phyloP scores from a whole-genome alignment of 2,797 vertebrate genomes.

The Gymnothorax reevesii region DNA sequence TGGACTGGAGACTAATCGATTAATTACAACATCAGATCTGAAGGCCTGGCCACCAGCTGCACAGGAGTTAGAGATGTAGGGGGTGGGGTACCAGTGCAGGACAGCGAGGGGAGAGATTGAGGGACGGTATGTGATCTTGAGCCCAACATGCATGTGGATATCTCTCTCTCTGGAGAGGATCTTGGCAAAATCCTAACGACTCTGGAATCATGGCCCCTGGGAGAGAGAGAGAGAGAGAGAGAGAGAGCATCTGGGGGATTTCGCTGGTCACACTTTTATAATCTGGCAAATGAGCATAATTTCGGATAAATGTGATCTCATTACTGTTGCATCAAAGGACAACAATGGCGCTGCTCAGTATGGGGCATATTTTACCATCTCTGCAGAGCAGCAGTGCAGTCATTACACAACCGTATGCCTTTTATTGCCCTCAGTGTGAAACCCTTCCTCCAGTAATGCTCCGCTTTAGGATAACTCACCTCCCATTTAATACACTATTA shows the following conservation, averaged over 20 bases:
- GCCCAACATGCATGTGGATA: not conserved
- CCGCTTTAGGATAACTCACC: slow-evolving; percentile 9
- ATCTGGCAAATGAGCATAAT: slow-evolving; percentile 69
- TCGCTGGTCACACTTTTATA: slow-evolving; percentile 58
- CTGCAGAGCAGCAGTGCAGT: slow-evolving; percentile 20
- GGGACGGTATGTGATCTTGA: not conserved
- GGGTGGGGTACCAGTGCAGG: not conserved
- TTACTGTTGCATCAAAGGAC: slow-evolving; percentile 68
- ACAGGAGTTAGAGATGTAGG: not conserved
- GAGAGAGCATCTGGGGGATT: slow-evolving; percentile 9
- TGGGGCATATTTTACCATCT: slow-evolving; percentile 29
- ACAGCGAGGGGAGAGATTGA: not conserved
- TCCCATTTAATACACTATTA: slow-evolving; percentile 9
- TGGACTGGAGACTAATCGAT: slow-evolving; percentile 29
- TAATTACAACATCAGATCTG: slow-evolving; percentile 26
- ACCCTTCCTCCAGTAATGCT: slow-evolving; percentile 4
- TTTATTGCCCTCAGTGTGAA: slow-evolving; percentile 18
- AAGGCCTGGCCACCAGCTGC: not conserved
- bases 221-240: not conserved
- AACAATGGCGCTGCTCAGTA: slow-evolving; percentile 59
- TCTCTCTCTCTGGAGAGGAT: not conserved
- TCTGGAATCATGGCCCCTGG: slow-evolving; percentile 14
- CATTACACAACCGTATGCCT: slow-evolving; percentile 21
- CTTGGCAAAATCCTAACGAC: slow-evolving; percentile 18
- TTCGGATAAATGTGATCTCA: slow-evolving; percentile 68